Base-by-base conservation (phyloP, 2,113 vertebrate genomes). In the Tautogolabrus adspersus region DNA sequence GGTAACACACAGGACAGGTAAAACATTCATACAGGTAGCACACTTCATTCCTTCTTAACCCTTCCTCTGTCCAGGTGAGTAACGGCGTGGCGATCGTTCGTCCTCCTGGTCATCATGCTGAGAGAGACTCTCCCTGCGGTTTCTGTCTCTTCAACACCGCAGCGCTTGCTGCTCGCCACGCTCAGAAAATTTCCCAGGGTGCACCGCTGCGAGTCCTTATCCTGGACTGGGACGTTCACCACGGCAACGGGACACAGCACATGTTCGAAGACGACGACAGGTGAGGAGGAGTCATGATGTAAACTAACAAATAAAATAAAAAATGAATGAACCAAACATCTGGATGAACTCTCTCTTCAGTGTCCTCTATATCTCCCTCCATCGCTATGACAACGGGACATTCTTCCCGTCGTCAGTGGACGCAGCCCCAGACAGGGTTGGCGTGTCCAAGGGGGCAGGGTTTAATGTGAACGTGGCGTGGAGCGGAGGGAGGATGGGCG, bases 61-160 rank as follows among this genome's bases (percentile, higher is more conserved):
- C 30, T 34, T 34, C 26, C 26, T 34, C 30, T 34, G 30, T 46
- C 3, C 81, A 97, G 97, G 95, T 96, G 78, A 93, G 88, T 60
- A 97, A 96, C 5, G 95, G 88, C 0, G 82, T 95, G 65, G 96
- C 96, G 0, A 93, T 98, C 9, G 95, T 98, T 0, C 96, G 97
- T 0, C 97, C 97, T 80, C 79, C 97, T 6, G 40, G 97, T 73
- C 97, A 98, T 74, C 97, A 98, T 1, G 97, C 97, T 0, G 97
- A 97, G 83, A 67, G 40, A 18, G 93, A 94, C 11, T 51, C 79
- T 0, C 95, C 97, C 6, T 97, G 96, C 0, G 97, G 97, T 8
- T 98, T 97, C 91, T 98, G 97, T 82, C 93, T 98, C 90, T 98
- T 98, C 90, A 97, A 98, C 88, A 96, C 95, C 0, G 96, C 94